Percentiles rank a stretch among this genome's conserved stretches.
These are phyloP conservation scores for Melopsittacus undulatus DNA, from an alignment of 2,797 vertebrate genomes.

Conservation along the genomic window DNA sequence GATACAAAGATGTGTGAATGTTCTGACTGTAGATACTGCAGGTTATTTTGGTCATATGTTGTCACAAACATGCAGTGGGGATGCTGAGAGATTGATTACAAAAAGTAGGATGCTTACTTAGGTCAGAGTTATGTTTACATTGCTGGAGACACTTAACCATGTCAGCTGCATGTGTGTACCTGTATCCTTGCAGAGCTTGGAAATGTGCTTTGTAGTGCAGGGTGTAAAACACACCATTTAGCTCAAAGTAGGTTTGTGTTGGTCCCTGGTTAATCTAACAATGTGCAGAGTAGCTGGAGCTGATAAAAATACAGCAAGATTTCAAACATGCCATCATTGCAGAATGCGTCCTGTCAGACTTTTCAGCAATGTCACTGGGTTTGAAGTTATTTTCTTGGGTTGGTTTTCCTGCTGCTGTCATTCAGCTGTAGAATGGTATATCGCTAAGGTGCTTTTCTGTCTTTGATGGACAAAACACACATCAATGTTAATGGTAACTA, in stretches of 20 bases:
- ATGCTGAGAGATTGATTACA: neutral
- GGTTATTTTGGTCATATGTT: slow-evolving; percentile 7
- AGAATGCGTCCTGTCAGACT: neutral
- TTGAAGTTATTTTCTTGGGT: neutral
- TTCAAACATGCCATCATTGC: neutral
- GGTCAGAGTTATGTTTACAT: neutral
- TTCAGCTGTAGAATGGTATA: neutral
- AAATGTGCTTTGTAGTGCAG: neutral
- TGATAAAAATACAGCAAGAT: neutral
- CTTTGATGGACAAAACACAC: neutral
- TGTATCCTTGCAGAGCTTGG: neutral
- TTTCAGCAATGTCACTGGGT: neutral
- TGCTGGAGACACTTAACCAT: neutral
- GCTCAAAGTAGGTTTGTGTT: neutral
- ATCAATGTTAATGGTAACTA: neutral
- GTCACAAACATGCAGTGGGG: neutral
- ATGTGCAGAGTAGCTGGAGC: neutral
- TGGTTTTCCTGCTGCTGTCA: neutral
- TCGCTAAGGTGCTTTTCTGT: neutral
- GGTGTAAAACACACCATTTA: neutral
- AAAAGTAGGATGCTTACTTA: neutral
- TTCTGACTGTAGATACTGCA: neutral
- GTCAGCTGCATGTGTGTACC: neutral
- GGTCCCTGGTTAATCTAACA: neutral
- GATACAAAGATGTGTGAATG: neutral